Conservation (phyloP, 2,113 vertebrate genomes). For the Sialia sialis region DNA sequence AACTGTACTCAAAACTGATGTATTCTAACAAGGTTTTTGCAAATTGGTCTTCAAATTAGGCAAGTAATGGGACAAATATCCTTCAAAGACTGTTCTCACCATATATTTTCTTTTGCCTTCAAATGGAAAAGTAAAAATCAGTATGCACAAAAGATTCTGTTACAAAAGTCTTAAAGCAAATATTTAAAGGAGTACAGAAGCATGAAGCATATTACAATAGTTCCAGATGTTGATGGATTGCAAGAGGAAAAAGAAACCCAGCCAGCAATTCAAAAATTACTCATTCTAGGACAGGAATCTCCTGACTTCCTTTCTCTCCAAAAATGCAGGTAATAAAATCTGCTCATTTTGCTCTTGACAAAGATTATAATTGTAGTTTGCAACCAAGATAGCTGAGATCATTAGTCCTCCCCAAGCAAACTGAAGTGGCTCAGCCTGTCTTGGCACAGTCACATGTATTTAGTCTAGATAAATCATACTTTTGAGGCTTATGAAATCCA, state of each 20-base stretch:
- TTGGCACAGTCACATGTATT: not conserved
- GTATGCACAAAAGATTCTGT: not conserved
- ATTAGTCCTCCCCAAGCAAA: not conserved
- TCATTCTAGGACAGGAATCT: not conserved
- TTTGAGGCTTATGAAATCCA: not conserved
- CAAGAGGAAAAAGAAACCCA: not conserved
- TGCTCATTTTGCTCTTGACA: not conserved
- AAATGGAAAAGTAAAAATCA: not conserved
- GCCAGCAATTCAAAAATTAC: not conserved
- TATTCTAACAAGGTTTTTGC: not conserved
- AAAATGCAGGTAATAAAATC: not conserved
- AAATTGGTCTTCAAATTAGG: not conserved
- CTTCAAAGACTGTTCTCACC: not conserved
- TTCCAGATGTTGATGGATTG: not conserved
- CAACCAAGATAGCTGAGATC: not conserved
- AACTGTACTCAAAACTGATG: not conserved
- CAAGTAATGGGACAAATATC: not conserved
- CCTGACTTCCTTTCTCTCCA: not conserved
- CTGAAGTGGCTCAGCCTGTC: not conserved
- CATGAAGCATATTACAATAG: not conserved
- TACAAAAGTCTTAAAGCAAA: not conserved
- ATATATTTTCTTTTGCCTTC: not conserved
- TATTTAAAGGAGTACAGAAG: not conserved
- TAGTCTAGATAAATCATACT: slow-evolving; percentile 7
- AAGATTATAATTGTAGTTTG: not conserved